These are phyloP conservation scores for Zootoca vivipara DNA, from an alignment of 2,113 vertebrate genomes.

Conservation along the genomic window DNA sequence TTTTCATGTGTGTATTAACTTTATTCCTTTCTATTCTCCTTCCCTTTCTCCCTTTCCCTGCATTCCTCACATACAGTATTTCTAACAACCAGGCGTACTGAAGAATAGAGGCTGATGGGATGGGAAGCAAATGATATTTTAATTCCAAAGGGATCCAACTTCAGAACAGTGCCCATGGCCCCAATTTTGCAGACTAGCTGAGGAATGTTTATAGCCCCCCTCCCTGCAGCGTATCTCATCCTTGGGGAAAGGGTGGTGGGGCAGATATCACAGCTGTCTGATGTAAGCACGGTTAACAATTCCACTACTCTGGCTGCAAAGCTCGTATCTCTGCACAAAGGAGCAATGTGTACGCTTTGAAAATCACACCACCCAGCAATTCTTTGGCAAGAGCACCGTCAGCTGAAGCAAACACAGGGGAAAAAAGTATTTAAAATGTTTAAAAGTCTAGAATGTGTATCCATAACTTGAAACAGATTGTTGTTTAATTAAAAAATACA, in stretches of 20 bases:
- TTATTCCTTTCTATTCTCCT: constrained; percentile 1
- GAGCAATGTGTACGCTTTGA: constrained; percentile 60
- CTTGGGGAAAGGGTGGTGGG: constrained; percentile 80
- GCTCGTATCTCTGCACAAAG: constrained; percentile 60
- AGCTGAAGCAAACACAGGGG: constrained; percentile 57
- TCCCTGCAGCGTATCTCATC: constrained; percentile 70
- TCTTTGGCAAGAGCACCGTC: constrained; percentile 49
- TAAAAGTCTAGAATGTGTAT: constrained; percentile 4
- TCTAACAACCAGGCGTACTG: constrained; percentile 44
- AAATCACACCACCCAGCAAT: constrained; percentile 57
- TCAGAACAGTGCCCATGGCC: constrained; percentile 66
- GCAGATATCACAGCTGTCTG: constrained; percentile 76
- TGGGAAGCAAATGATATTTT: constrained; percentile 59
- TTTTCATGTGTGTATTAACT: constrained; percentile 63
- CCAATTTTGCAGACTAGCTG: constrained; percentile 71
- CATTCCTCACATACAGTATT: constrained; percentile 10
- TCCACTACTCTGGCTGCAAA: constrained; percentile 65
- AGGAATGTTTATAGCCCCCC: constrained; percentile 77
- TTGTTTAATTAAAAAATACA: not conserved
- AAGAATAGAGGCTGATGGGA: constrained; percentile 61
- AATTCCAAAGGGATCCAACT: constrained; percentile 68
- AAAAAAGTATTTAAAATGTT: constrained; percentile 8
- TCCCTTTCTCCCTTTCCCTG: not conserved
- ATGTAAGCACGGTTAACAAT: constrained; percentile 70
- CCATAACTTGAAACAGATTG: constrained; percentile 6